phyloP scores from a whole-genome alignment of 2,797 vertebrate species.

The Apogon talboti region DNA sequence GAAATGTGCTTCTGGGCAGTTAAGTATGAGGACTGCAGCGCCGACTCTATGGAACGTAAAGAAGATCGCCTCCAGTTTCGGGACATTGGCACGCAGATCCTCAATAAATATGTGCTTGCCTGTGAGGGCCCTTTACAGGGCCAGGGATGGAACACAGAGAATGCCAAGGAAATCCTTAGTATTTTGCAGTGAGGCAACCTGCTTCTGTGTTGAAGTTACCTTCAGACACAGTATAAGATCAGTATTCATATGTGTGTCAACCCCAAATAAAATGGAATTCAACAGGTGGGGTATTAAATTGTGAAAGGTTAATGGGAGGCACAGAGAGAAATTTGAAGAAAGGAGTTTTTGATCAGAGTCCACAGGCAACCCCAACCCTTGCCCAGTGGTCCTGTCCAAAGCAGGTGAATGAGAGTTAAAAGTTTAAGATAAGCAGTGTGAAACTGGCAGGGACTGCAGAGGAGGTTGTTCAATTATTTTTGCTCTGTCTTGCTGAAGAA shows the following conservation, averaged over 20 bases:
- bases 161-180: slow-evolving; percentile 93
- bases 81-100: slow-evolving; percentile 91
- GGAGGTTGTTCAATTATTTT: slow-evolving; percentile 54
- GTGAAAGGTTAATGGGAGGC: slow-evolving; percentile 44
- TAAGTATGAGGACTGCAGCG: slow-evolving; percentile 88
- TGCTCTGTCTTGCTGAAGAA: slow-evolving; percentile 71
- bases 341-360: slow-evolving; percentile 65
- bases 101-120: slow-evolving; percentile 90
- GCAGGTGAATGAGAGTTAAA: slow-evolving; percentile 55
- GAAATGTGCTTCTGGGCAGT: slow-evolving; percentile 99
- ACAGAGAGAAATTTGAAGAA: slow-evolving; percentile 41
- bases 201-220: slow-evolving; percentile 67
- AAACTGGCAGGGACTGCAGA: slow-evolving; percentile 56
- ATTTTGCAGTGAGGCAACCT: slow-evolving; percentile 85
- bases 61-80: slow-evolving; percentile 88
- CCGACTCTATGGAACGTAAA: slow-evolving; percentile 79
- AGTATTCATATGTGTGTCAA: slow-evolving; percentile 73
- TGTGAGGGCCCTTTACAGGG: slow-evolving; percentile 94
- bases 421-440: slow-evolving; percentile 52
- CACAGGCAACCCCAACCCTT: slow-evolving; percentile 67
- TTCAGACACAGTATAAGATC: slow-evolving; percentile 72
- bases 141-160: slow-evolving; percentile 94
- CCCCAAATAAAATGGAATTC: slow-evolving; percentile 68
- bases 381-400: slow-evolving; percentile 65
- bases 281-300: slow-evolving; percentile 57